Evolutionary conservation across 2,888 invertebrate species (phyloP).

Genomic region (Formica aserva): DNA sequence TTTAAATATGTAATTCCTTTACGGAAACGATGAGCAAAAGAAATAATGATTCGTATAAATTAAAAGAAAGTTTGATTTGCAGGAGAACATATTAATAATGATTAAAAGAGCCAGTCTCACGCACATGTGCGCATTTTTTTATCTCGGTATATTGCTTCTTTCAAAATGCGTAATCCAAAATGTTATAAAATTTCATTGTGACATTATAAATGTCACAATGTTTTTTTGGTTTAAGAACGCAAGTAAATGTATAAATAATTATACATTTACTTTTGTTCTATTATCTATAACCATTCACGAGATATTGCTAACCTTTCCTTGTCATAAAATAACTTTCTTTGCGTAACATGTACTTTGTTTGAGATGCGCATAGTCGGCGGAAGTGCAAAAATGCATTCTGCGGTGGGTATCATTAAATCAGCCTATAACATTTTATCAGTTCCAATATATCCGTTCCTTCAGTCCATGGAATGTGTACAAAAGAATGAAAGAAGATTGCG

Average conservation of each 20-base stretch:
- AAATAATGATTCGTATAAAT: background rate
- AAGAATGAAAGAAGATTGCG: background rate
- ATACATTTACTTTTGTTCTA: too few relatives aligned
- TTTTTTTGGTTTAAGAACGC: background rate
- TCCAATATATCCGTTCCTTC: conserved; percentile 16
- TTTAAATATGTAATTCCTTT: background rate
- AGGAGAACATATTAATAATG: background rate
- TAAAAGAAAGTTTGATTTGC: background rate
- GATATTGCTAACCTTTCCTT: background rate
- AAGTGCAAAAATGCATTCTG: conserved; percentile 42
- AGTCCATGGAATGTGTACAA: background rate
- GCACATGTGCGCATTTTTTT: background rate
- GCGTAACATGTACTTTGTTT: background rate
- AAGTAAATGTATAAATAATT: background rate
- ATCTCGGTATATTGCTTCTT: background rate
- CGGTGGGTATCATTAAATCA: conserved; percentile 37
- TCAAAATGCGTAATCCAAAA: background rate
- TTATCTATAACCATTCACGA: background rate
- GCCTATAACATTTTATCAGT: background rate
- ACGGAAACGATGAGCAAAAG: background rate
- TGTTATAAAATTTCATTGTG: background rate
- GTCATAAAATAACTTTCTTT: background rate
- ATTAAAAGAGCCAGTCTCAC: background rate
- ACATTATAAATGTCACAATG: background rate
- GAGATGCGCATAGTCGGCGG: background rate